Percentiles rank a stretch among this genome's conserved stretches.
Evolutionary conservation across 37 sponge, comb jelly and placozoan genomes (phyloP).

Genomic region (Eunapius fragilis): DNA sequence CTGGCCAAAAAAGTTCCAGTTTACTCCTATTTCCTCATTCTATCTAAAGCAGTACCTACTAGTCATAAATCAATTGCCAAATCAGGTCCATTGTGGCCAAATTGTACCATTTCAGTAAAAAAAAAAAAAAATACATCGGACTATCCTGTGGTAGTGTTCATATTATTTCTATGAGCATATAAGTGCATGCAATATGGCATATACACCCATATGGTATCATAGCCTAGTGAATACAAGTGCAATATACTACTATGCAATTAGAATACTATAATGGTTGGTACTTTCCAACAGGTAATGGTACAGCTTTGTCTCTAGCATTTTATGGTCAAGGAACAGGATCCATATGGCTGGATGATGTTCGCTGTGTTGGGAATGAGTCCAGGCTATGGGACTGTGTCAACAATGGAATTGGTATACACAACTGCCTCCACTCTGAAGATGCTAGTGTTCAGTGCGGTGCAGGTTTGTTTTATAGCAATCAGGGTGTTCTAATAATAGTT

Average conservation of each 20-base stretch:
- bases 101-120: background rate
- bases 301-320: background rate
- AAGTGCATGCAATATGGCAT: background rate
- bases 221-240: background rate
- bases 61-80: background rate
- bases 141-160: background rate
- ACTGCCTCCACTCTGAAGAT: constrained; percentile 48
- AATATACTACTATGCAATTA: background rate
- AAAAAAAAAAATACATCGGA: background rate
- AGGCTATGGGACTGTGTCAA: constrained; percentile 17
- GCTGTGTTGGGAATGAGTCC: constrained; percentile 22
- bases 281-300: background rate
- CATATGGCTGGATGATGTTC: constrained; percentile 27
- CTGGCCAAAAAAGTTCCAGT: background rate
- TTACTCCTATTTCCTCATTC: background rate
- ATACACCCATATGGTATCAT: background rate
- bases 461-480: background rate
- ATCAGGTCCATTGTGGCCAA: background rate
- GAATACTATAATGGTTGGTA: background rate
- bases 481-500: background rate
- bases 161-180: background rate
- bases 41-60: background rate
- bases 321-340: constrained; percentile 40
- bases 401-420: constrained; percentile 19
- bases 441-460: constrained; percentile 23